Conservation (phyloP, 1,140 invertebrate genomes). For the Halesus radiatus region DNA sequence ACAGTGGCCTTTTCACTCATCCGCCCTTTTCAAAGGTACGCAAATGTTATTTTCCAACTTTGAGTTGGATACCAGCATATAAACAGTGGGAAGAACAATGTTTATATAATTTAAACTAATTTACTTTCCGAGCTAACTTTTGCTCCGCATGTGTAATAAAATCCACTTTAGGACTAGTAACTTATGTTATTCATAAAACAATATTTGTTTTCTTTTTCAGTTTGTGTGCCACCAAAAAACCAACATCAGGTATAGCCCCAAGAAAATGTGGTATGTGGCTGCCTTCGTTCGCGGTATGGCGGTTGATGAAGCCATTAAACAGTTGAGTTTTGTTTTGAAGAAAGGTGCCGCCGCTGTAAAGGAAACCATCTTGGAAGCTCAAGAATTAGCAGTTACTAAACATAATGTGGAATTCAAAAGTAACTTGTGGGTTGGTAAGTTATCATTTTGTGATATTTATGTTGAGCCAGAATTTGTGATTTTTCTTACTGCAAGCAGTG, state of each 20-base stretch:
- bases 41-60: no score
- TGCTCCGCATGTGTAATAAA: no score
- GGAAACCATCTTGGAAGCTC: slow-evolving; percentile 89
- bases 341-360: slow-evolving; percentile 88
- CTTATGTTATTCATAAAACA: background rate
- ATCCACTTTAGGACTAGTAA: no score
- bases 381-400: slow-evolving; percentile 85
- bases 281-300: slow-evolving; percentile 89
- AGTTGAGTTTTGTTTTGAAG: slow-evolving; percentile 85
- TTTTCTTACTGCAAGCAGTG: no score
- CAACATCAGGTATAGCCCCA: slow-evolving; percentile 91
- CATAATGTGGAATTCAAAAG: slow-evolving; percentile 96
- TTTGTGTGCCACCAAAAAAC: slow-evolving; percentile 86
- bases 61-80: no score
- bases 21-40: no score
- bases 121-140: no score
- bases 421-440: slow-evolving; percentile 96
- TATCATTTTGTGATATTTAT: slow-evolving; percentile 3
- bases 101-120: no score
- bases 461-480: no score
- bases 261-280: slow-evolving; percentile 94
- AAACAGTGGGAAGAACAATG: no score
- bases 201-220: slow-evolving; percentile 71
- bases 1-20: no score
- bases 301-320: slow-evolving; percentile 94